Conservation (phyloP, 2,888 invertebrate genomes). For the Smittia aterrima region DNA sequence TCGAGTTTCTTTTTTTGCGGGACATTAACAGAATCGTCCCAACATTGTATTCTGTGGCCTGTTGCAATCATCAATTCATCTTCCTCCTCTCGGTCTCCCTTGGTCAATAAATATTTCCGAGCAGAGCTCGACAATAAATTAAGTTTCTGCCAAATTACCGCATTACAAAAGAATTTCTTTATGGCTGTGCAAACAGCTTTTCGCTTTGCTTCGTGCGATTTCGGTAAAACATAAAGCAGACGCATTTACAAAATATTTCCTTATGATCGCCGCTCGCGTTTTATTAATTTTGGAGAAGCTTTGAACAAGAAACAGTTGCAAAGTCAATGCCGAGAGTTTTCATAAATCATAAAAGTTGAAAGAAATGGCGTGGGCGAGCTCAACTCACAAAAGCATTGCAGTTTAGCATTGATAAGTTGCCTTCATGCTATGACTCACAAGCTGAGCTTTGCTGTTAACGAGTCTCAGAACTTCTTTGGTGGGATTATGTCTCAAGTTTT, state of each 20-base stretch:
- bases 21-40: neutral
- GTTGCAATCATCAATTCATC: too few species aligned
- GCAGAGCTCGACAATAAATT: neutral
- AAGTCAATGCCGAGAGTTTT: neutral
- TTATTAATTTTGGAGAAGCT: too few species aligned
- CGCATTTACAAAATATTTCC: neutral
- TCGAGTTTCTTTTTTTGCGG: too few species aligned
- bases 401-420: neutral
- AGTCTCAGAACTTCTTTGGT: neutral
- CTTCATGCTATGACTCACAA: neutral
- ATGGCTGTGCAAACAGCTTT: neutral
- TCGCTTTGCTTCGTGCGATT: neutral
- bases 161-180: neutral
- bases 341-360: slow-evolving; percentile 3
- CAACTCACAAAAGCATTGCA: neutral
- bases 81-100: too few species aligned
- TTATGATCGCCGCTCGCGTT: too few species aligned
- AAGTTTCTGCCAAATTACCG: neutral
- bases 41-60: neutral
- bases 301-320: too few species aligned
- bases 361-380: neutral
- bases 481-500: neutral
- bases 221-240: slow-evolving; percentile 13
- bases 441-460: neutral
- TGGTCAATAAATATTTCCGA: slow-evolving; percentile 2